Evolutionary conservation across 2,888 invertebrate species (phyloP).

Genomic region (Lasiommata megera): DNA sequence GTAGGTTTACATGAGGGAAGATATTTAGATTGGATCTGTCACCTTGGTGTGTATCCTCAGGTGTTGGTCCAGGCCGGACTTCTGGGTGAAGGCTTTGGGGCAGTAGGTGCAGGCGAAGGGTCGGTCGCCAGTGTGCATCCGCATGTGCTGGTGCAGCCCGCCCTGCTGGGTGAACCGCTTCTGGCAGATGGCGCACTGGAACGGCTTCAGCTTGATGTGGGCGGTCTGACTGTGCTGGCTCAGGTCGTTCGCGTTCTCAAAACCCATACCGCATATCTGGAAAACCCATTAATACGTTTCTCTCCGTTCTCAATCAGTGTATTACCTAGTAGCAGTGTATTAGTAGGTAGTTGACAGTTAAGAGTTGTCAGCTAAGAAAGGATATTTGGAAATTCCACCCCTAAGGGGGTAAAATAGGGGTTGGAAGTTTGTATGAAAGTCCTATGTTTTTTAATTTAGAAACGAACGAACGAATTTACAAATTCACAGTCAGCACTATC

Average conservation of each 20-base stretch:
- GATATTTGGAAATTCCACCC: too few species aligned
- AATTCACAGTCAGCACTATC: too few species aligned
- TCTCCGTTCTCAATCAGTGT: too few species aligned
- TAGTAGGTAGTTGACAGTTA: too few species aligned
- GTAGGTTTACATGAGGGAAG: neutral
- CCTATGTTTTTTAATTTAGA: too few species aligned
- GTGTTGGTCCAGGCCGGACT: slow-evolving; percentile 71
- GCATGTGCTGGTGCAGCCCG: slow-evolving; percentile 63
- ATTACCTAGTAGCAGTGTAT: too few species aligned
- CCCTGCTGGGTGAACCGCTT: slow-evolving; percentile 69
- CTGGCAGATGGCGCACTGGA: slow-evolving; percentile 57
- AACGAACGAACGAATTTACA: too few species aligned
- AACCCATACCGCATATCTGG: slow-evolving; percentile 58
- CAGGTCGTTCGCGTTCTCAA: slow-evolving; percentile 46
- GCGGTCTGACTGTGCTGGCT: slow-evolving; percentile 48
- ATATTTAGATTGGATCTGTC: too few species aligned
- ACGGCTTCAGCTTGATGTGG: slow-evolving; percentile 62
- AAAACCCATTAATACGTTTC: too few species aligned
- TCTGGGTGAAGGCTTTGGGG: slow-evolving; percentile 69
- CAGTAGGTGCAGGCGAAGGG: slow-evolving; percentile 67
- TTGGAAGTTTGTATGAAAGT: too few species aligned
- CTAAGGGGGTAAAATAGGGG: too few species aligned
- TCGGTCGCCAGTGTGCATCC: slow-evolving; percentile 64
- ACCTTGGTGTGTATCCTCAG: slow-evolving; percentile 64
- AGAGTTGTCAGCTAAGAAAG: too few species aligned